These are phyloP conservation scores for Asbolus verrucosus DNA, from an alignment of 1,140 invertebrate genomes.

Conservation along the genomic window DNA sequence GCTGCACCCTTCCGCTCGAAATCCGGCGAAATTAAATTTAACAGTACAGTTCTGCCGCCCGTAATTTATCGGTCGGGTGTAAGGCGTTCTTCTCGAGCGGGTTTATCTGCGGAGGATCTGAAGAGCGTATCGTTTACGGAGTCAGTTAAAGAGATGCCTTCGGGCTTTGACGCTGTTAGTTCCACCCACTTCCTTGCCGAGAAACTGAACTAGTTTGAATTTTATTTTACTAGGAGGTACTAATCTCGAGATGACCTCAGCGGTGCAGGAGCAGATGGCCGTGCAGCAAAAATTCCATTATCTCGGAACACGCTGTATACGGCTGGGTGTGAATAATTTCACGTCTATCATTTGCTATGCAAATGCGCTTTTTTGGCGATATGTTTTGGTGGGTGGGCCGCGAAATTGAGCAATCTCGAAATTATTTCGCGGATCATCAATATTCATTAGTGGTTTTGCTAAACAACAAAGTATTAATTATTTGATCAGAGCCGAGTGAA, in stretches of 20 bases:
- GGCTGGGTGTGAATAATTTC: no score
- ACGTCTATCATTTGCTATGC: no score
- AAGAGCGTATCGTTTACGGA: conserved; percentile 49
- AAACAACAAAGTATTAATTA: no score
- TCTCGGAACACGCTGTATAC: no score
- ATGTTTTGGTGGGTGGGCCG: not conserved
- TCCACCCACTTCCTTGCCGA: conserved; percentile 57
- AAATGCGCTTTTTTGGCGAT: no score
- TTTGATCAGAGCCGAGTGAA: no score
- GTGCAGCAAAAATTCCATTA: not conserved
- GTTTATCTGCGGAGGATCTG: conserved; percentile 44
- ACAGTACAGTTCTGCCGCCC: not conserved
- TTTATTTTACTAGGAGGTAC: conserved; percentile 41
- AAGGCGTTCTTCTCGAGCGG: conserved; percentile 17
- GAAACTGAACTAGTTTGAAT: conserved; percentile 44
- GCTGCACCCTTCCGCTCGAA: not conserved
- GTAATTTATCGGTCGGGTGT: conserved; percentile 28
- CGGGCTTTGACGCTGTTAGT: conserved; percentile 53
- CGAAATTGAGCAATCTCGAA: not conserved
- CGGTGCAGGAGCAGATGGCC: conserved; percentile 31
- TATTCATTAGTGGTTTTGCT: not conserved
- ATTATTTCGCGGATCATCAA: not conserved
- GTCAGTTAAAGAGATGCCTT: conserved; percentile 49
- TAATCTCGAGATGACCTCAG: conserved; percentile 45
- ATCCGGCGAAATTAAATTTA: conserved; percentile 3